Base-by-base conservation (phyloP, 2,113 vertebrate genomes). In the Lanius collurio region DNA sequence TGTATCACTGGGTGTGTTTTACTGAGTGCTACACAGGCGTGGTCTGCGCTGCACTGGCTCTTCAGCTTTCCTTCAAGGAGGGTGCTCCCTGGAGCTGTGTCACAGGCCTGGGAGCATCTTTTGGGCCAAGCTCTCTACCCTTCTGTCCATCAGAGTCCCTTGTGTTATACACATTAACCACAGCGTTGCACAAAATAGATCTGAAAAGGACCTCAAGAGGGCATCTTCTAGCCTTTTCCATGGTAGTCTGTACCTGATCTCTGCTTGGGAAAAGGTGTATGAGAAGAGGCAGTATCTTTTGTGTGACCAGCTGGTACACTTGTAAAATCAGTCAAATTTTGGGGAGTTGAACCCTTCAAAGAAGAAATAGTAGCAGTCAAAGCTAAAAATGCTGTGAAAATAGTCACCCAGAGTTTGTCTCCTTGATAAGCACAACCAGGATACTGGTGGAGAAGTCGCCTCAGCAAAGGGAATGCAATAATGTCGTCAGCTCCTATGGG, bases 161-260 rank as follows among this genome's bases (percentile, higher is more conserved):
- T 52, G 39, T 0, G 0, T 76, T 71, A 12, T 22, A 27, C 6
- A 6, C 1, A 1, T 83, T 65, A 89, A 64, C n/a, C n/a, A 10
- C n/a, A 56, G 52, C 16, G 2, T 4, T 42, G 46, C n/a, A 60
- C 20, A 75, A 83, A 93, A 95, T 57, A 89, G 64, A 89, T 95
- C 95, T 94, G 89, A 59, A 89, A 96, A 95, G 95, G 56, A 94
- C 95, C 94, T 96, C 93, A 94, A 95, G 96, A 96, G 96, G 94
- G 93, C 94, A 96, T 97, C 89, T 97, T 92, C 80, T 71, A 94
- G 95, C 94, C 77, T 97, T 91, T 74, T 83, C 91, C 22, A 1
- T 75, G 83, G 75, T 76, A 92, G 77, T 55, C 80, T 81, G 69
- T 49, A 92, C 94, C 94, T 93, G 89, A 44, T 13, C 52, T 70